Percentiles rank a stretch among this genome's conserved stretches.
Conservation (phyloP, 2,888 invertebrate species). For the Tenthredo amoena region DNA sequence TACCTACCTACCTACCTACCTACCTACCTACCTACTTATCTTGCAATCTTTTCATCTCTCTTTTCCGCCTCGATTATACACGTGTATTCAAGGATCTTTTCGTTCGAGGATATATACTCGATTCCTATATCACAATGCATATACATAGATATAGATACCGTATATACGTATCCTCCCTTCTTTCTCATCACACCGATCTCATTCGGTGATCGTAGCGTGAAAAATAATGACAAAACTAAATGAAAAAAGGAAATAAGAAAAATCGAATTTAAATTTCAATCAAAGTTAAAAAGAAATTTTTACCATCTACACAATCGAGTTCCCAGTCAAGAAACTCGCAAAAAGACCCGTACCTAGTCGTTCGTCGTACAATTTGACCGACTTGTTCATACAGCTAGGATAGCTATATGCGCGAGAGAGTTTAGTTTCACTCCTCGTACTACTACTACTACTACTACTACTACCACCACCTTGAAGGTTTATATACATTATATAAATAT, state of each 20-base stretch:
- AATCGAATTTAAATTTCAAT: background rate
- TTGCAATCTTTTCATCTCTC: background rate
- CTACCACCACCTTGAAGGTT: background rate
- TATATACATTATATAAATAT: background rate
- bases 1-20: background rate
- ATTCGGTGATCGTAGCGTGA: too few species aligned
- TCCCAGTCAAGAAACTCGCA: background rate
- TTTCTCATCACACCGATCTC: too few species aligned
- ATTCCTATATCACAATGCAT: background rate
- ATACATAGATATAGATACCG: too few species aligned
- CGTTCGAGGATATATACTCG: background rate
- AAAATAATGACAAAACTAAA: too few species aligned
- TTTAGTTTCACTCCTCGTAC: conserved; percentile 4
- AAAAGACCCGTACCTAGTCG: background rate
- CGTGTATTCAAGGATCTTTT: background rate
- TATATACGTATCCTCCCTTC: too few species aligned
- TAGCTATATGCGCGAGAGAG: background rate
- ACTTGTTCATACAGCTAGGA: conserved; percentile 59
- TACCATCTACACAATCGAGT: background rate
- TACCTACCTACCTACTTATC: background rate
- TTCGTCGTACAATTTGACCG: conserved; percentile 64
- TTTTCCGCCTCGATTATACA: background rate
- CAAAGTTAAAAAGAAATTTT: too few species aligned
- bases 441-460: background rate
- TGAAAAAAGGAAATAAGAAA: background rate